Evolutionary conservation across 2,113 vertebrate species (phyloP), one percentile per base, ranked within the genome.

Genomic region (Anguilla rostrata): DNA sequence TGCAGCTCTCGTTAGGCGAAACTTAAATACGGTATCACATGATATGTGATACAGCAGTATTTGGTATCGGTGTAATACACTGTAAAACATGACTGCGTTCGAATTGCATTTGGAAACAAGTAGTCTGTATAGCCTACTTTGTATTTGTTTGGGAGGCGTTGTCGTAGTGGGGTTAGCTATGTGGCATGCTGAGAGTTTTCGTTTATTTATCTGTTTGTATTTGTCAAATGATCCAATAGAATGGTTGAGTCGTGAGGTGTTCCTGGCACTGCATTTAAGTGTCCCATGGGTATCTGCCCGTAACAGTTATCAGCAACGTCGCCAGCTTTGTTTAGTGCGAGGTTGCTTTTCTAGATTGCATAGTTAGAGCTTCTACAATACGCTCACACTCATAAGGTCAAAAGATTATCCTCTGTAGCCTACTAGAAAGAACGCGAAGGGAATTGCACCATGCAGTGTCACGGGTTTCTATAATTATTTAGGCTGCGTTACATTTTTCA

Each of bases 121-220:
- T 39, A 41, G 29, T 26, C 60, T 20, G n/a, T 20, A 34, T 46
- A 14, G 60, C 78, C 16, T 41, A 34, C 71, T 78, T 14, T 39
- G 14, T n/a, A 60, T 81, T 86, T 12, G 26, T 63, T 86, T 20
- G 39, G 79, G 85, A 86, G 81, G 56, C 60, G 56, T 63, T 63
- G 83, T 60, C 43, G 34, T 16, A 85, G 80, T 71, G 71, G 53
- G 15, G n/a, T 26, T 40, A n/a, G n/a, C n/a, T n/a, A 16, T 39
- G 43, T 20, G 3, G 84, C 34, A 81, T 80, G 12, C 29, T 80
- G 75, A 78, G 84, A 80, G 3, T 5, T 60, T 78, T 81, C 57
- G 84, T 79, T 49, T 29, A 39, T 53, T 29, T 66, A 0, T 60
- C 60, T 46, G n/a, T 49, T 26, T 16, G 16, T 29, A 22, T 46